phyloP scores from a whole-genome alignment of 1,140 invertebrate species.

The Vollenhovia emeryi region DNA sequence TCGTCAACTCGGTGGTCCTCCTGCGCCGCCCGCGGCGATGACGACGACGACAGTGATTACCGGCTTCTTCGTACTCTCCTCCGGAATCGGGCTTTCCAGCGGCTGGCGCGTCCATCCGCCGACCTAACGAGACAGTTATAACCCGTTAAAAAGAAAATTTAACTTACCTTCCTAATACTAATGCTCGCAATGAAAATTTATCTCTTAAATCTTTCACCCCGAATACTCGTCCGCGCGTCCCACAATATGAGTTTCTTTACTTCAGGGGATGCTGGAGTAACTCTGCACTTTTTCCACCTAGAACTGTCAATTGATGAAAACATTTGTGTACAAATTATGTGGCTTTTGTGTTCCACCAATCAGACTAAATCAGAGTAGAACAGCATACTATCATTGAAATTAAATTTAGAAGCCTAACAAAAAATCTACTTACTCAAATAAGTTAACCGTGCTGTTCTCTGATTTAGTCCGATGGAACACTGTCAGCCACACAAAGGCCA shows the following conservation, averaged over 20 bases:
- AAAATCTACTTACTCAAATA: no score
- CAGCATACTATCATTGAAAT: no score
- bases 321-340: no score
- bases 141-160: neutral
- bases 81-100: conserved; percentile 68
- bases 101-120: conserved; percentile 75
- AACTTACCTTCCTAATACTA: neutral
- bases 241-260: neutral
- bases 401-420: no score
- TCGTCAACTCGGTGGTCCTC: conserved; percentile 62
- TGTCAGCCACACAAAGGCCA: no score
- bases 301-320: no score
- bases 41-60: conserved; percentile 51
- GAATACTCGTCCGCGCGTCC: neutral
- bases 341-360: no score
- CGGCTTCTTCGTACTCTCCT: conserved; percentile 68
- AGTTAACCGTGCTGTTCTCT: no score
- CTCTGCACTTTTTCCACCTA: no score
- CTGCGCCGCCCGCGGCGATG: conserved; percentile 62
- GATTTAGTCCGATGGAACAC: no score
- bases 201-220: neutral
- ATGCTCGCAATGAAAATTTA: neutral
- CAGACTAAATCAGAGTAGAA: no score
- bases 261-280: no score
- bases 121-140: conserved; percentile 51